These are phyloP conservation scores for Agriotes lineatus DNA, from an alignment of 2,888 invertebrate species.

Conservation along the genomic window DNA sequence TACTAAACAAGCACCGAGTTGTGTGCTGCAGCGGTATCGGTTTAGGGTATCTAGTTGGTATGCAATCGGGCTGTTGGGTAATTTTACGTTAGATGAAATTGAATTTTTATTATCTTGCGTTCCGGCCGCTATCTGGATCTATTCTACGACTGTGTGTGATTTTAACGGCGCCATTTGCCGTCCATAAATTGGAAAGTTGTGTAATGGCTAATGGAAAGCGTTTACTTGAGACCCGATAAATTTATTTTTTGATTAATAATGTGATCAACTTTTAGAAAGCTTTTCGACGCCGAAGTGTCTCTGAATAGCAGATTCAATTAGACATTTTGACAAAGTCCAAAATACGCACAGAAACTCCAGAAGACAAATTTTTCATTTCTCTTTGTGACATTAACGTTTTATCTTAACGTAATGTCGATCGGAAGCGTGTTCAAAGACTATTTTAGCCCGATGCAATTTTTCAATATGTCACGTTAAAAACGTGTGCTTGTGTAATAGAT, in stretches of 20 bases:
- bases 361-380: no score
- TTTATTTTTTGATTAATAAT: background rate
- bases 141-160: constrained; percentile 14
- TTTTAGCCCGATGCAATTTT: constrained; percentile 14
- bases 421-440: background rate
- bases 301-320: no score
- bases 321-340: no score
- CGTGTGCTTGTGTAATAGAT: constrained; percentile 14
- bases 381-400: no score
- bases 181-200: constrained; percentile 8
- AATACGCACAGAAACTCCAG: no score
- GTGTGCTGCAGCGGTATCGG: constrained; percentile 31
- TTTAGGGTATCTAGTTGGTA: constrained; percentile 29
- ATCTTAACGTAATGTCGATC: constrained; percentile 3
- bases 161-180: constrained; percentile 12
- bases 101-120: constrained; percentile 34
- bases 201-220: background rate
- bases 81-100: constrained; percentile 36
- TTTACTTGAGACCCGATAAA: background rate
- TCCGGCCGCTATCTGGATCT: constrained; percentile 7
- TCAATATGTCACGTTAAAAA: constrained; percentile 28
- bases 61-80: constrained; percentile 22
- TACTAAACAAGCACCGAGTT: constrained; percentile 32
- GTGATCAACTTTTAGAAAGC: no score
- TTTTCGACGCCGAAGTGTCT: no score